Percentiles rank a stretch among this genome's conserved stretches.
Evolutionary conservation across 2,888 invertebrate genomes (phyloP).

Genomic region (Leptopilina myrica): DNA sequence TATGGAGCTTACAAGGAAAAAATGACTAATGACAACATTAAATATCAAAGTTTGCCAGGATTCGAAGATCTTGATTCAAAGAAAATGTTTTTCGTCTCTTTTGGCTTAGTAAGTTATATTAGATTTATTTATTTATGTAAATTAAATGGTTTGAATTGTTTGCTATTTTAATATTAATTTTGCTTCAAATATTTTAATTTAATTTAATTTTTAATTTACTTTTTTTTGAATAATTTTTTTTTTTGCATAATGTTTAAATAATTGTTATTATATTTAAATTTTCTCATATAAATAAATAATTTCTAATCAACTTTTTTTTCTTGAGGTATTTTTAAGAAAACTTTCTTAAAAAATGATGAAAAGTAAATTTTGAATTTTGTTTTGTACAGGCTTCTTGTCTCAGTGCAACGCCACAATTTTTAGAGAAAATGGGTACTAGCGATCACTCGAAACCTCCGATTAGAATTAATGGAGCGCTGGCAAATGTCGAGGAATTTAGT

Average conservation of each 20-base stretch:
- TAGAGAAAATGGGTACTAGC: conserved; percentile 79
- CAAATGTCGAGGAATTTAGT: conserved; percentile 82
- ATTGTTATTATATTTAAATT: too few species aligned
- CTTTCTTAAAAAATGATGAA: too few species aligned
- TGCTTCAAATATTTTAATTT: too few species aligned
- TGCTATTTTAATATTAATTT: too few species aligned
- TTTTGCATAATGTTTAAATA: too few species aligned
- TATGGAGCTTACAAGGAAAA: conserved; percentile 80
- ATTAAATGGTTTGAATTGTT: too few species aligned
- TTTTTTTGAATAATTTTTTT: too few species aligned
- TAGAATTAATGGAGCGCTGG: conserved; percentile 81
- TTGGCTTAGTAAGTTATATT: conserved; percentile 80
- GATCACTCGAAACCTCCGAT: conserved; percentile 83
- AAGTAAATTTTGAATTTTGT: neutral
- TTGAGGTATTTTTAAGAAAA: too few species aligned
- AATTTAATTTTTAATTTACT: too few species aligned
- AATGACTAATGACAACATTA: conserved; percentile 40
- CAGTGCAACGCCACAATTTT: conserved; percentile 83
- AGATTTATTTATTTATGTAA: too few species aligned
- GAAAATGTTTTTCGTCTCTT: conserved; percentile 87
- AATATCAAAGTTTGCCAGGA: conserved; percentile 80
- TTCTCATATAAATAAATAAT: too few species aligned
- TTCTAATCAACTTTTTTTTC: too few species aligned
- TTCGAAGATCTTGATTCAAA: conserved; percentile 81
- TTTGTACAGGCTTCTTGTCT: conserved; percentile 85